Percentiles rank a stretch among this genome's conserved stretches.
Conservation (phyloP, 2,113 vertebrate genomes). For the Labeo rohita region DNA sequence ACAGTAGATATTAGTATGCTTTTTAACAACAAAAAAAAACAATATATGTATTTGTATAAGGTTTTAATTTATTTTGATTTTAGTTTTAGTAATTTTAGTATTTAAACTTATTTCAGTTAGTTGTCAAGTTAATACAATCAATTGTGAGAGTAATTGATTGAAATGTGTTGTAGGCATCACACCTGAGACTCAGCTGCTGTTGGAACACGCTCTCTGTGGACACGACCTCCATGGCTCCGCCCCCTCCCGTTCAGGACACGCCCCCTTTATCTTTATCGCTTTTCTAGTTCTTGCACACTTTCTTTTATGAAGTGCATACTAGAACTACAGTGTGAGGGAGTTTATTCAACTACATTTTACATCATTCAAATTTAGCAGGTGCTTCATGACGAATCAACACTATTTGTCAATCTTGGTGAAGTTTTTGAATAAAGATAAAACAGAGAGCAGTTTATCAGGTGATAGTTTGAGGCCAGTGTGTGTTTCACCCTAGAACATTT, state of each 20-base stretch:
- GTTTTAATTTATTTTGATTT: too few species aligned
- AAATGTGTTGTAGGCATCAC: conserved; percentile 73
- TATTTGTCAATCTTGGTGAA: not conserved
- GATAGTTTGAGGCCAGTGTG: not conserved
- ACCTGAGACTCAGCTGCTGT: conserved; percentile 71
- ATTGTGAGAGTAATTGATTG: too few species aligned
- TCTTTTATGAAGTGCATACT: conserved; percentile 17
- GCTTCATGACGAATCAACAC: not conserved
- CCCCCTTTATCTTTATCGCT: not conserved
- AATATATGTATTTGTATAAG: too few species aligned
- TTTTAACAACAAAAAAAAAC: too few species aligned
- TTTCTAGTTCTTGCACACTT: conserved; percentile 39
- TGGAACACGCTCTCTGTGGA: conserved; percentile 74
- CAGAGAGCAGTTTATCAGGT: not conserved
- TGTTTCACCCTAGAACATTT: not conserved
- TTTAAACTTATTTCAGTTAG: too few species aligned
- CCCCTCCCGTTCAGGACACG: not conserved
- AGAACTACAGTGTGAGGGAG: not conserved
- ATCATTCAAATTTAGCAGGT: not conserved
- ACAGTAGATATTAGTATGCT: too few species aligned
- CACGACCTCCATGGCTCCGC: conserved; percentile 65
- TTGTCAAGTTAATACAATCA: too few species aligned
- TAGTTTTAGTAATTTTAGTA: too few species aligned
- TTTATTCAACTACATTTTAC: not conserved
- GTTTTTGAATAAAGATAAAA: not conserved